Conservation (phyloP, 30 jellyfish, hydroid and myxozoan genomes). For the Cassiopea xamachana region DNA sequence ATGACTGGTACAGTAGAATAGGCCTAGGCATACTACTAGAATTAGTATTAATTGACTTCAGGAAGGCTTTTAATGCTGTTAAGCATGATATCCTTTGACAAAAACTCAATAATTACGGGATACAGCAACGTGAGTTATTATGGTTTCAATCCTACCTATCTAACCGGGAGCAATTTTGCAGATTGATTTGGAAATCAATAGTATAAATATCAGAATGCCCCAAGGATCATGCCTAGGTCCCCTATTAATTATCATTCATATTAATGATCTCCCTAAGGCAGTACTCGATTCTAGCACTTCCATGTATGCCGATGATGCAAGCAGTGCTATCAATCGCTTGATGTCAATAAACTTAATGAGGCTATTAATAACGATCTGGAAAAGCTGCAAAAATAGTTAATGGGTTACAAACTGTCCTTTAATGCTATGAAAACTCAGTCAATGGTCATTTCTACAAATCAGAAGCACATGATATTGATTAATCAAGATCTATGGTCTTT, state of each 20-base stretch:
- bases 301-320: neutral
- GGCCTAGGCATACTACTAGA: too few species aligned
- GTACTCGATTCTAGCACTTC: neutral
- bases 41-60: neutral
- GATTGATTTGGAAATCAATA: neutral
- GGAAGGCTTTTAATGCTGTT: constrained; percentile 45
- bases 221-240: neutral
- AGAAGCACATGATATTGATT: too few species aligned
- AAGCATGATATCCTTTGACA: constrained; percentile 40
- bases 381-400: neutral
- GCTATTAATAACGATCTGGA: neutral
- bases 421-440: too few species aligned
- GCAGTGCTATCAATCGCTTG: neutral
- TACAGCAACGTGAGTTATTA: neutral
- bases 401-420: too few species aligned
- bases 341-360: too few species aligned
- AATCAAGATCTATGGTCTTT: too few species aligned
- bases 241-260: neutral
- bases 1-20: too few species aligned
- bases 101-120: constrained; percentile 10
- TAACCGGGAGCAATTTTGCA: neutral
- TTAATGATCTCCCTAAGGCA: neutral
- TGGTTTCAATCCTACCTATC: neutral
- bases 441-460: too few species aligned
- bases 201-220: neutral